Percentiles rank a stretch among this genome's conserved stretches.
Evolutionary conservation across 2,797 vertebrate species (phyloP).

Genomic region (Pangasius krempfi): DNA sequence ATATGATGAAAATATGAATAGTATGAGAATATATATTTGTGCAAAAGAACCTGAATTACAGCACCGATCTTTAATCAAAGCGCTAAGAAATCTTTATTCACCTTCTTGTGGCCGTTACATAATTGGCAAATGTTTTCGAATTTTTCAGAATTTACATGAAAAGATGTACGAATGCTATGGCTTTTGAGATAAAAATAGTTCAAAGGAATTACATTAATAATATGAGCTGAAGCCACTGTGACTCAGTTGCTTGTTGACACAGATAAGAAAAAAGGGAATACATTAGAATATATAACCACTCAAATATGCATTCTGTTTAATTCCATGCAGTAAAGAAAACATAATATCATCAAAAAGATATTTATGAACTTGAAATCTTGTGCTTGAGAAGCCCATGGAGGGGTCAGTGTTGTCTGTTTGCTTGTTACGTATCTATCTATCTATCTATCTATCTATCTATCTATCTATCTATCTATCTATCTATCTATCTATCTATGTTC

Average conservation of each 20-base stretch:
- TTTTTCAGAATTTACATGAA: background rate
- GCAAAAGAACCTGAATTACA: background rate
- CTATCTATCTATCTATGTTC: background rate
- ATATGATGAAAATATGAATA: background rate
- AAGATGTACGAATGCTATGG: background rate
- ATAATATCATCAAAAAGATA: slow-evolving; percentile 68
- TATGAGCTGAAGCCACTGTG: background rate
- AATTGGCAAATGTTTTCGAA: background rate
- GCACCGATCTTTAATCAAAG: background rate
- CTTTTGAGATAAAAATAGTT: slow-evolving; percentile 2
- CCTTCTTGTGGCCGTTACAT: background rate
- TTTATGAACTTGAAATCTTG: slow-evolving; percentile 62
- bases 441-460: background rate
- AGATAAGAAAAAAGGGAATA: slow-evolving; percentile 51
- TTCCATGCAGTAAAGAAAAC: background rate
- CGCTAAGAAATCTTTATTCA: background rate
- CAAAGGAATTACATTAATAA: slow-evolving; percentile 13
- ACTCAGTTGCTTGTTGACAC: slow-evolving; percentile 3
- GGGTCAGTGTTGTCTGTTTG: background rate
- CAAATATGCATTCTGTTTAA: slow-evolving; percentile 10
- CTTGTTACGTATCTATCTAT: background rate
- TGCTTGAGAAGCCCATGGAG: slow-evolving; percentile 5
- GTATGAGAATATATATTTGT: background rate
- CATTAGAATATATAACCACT: slow-evolving; percentile 48
- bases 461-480: background rate